phyloP scores from a whole-genome alignment of 2,113 vertebrate genomes.

The Scytalopus superciliaris region DNA sequence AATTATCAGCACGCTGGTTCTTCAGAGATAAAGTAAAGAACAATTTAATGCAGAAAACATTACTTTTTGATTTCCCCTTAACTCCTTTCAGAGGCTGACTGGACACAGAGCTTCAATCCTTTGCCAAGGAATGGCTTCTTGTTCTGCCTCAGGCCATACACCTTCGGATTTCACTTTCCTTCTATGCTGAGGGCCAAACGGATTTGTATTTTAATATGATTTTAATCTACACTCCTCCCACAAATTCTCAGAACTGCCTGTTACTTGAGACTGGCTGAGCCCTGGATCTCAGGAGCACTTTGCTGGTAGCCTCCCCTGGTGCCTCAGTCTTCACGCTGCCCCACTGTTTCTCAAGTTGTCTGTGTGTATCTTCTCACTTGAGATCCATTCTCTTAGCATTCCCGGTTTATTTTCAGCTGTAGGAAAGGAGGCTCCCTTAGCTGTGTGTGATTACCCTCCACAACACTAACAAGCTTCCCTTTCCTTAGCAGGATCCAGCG shows the following conservation, averaged over 20 bases:
- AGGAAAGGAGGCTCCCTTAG: background rate
- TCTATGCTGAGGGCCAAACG: background rate
- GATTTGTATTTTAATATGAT: background rate
- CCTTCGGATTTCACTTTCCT: background rate
- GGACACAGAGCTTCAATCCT: background rate
- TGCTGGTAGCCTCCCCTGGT: background rate
- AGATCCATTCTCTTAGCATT: background rate
- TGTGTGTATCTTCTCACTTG: background rate
- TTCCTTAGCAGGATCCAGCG: background rate
- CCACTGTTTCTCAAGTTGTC: background rate
- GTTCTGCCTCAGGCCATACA: background rate
- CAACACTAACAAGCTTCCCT: background rate
- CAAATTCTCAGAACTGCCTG: background rate
- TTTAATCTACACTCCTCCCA: background rate
- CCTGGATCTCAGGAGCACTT: background rate
- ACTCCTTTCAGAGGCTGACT: background rate
- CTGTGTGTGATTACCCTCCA: background rate
- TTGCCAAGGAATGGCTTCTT: background rate
- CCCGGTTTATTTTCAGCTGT: background rate
- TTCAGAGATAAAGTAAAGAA: conserved; percentile 29
- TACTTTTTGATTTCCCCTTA: background rate
- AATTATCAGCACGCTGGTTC: background rate
- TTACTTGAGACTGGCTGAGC: background rate
- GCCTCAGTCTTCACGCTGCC: background rate
- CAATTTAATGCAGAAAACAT: background rate